Conservation (phyloP, 2,113 vertebrate genomes). For the Dascyllus trimaculatus region DNA sequence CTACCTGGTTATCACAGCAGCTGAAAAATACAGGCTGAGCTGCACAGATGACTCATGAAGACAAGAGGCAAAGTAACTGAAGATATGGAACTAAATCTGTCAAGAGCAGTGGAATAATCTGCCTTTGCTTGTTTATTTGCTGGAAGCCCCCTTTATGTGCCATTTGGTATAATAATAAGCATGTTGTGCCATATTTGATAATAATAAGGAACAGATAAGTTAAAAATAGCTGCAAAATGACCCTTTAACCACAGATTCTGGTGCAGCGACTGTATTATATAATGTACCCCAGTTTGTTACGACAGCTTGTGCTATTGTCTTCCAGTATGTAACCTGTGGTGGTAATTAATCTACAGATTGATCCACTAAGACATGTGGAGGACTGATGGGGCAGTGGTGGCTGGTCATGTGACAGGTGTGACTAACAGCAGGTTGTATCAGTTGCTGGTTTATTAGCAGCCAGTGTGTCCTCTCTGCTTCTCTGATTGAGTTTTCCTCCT, state of each 20-base stretch:
- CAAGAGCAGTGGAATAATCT: too few species aligned
- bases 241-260: background rate
- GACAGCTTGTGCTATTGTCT: slow-evolving; percentile 6
- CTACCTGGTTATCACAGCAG: background rate
- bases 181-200: too few species aligned
- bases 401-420: slow-evolving; percentile 48
- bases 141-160: too few species aligned
- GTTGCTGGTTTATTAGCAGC: slow-evolving; percentile 16
- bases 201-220: background rate
- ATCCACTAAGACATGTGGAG: background rate
- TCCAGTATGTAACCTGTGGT: background rate
- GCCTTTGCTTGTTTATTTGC: too few species aligned
- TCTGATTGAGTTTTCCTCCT: background rate
- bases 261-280: slow-evolving; percentile 28
- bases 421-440: slow-evolving; percentile 37
- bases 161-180: too few species aligned
- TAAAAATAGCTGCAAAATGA: background rate
- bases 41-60: background rate
- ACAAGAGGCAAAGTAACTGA: too few species aligned
- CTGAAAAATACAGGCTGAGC: background rate
- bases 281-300: slow-evolving; percentile 13
- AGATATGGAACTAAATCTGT: too few species aligned
- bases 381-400: background rate
- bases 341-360: slow-evolving; percentile 3
- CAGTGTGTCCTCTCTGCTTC: slow-evolving; percentile 3